Evolutionary conservation across 2,888 invertebrate species (phyloP), one percentile per base, ranked within the genome.

Genomic region (Nephrotoma flavescens): DNA sequence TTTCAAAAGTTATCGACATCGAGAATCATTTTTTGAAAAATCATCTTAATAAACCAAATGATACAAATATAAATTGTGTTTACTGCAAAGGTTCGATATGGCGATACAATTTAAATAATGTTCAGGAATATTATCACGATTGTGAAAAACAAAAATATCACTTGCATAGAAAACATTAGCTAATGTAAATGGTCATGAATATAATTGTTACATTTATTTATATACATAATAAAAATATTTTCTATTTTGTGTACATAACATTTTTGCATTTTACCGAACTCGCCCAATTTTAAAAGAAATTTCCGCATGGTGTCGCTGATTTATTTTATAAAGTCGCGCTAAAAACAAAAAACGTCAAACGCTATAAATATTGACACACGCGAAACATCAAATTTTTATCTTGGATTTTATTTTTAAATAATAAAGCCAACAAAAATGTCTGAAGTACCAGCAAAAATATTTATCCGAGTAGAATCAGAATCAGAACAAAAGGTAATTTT

Each of bases 381-480:
- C 31, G 71, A 31, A 71, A 11, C 31, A 2, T 71, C 9, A 2
- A 71, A 71, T 31, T 71, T 11, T 42, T 42, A 7, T 83, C 5
- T 83, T 42, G 5, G 15, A 41, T 2, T 9, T 42, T 31, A 9
- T 83, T 88, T 87, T 88, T 7, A 47, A 4, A 44, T 42, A 83
- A 85, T 12, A n/a, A 15, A n/a, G 44, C 93, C 92, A 19, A 42
- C 42, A 15, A 90, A 90, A 89, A 92, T 91, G 92, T 91, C 91
- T 87, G 89, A 89, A 88, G 89, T 89, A 88, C 90, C 90, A 87
- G 88, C 90, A 87, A 91, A 91, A 89, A 90, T 92, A 87, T 91
- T 90, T 89, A 91, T 92, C 86, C 90, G 92, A 90, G 89, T 92
- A 87, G 92, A 92, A 88, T 89, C 91, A 87, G 90, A 90, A 88